Evolutionary conservation across 2,113 vertebrate species (phyloP).

Genomic region (Ptyas mucosa): DNA sequence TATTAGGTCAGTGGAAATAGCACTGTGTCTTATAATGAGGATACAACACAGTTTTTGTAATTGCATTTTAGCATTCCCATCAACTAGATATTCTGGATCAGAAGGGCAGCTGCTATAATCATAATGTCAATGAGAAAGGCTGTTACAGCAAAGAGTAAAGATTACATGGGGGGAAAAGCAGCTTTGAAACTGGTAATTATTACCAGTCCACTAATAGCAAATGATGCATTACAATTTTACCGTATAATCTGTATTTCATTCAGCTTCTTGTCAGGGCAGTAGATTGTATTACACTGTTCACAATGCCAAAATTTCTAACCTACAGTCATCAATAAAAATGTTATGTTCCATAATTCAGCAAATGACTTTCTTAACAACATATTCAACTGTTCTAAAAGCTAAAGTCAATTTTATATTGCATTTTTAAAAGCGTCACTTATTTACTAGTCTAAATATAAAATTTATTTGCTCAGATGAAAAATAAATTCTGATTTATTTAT

Average conservation of each 20-base stretch:
- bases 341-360: constrained; percentile 76
- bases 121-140: constrained; percentile 81
- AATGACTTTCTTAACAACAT: constrained; percentile 81
- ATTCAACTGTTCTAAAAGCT: constrained; percentile 74
- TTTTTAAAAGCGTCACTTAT: constrained; percentile 68
- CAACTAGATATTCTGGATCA: constrained; percentile 76
- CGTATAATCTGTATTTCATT: constrained; percentile 74
- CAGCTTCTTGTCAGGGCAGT: constrained; percentile 55
- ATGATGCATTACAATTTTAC: constrained; percentile 77
- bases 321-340: constrained; percentile 78
- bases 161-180: constrained; percentile 70
- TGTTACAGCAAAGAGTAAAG: constrained; percentile 77
- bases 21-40: constrained; percentile 74
- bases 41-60: constrained; percentile 66
- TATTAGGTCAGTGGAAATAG: constrained; percentile 72
- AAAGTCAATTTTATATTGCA: constrained; percentile 74
- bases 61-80: constrained; percentile 72
- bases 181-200: constrained; percentile 83
- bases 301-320: constrained; percentile 73
- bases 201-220: constrained; percentile 81
- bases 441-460: constrained; percentile 72
- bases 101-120: constrained; percentile 76
- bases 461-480: constrained; percentile 73
- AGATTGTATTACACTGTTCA: constrained; percentile 68
- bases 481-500: constrained; percentile 68